phyloP scores from a whole-genome alignment of 2,888 invertebrate species.

The Apocheima hispidaria region DNA sequence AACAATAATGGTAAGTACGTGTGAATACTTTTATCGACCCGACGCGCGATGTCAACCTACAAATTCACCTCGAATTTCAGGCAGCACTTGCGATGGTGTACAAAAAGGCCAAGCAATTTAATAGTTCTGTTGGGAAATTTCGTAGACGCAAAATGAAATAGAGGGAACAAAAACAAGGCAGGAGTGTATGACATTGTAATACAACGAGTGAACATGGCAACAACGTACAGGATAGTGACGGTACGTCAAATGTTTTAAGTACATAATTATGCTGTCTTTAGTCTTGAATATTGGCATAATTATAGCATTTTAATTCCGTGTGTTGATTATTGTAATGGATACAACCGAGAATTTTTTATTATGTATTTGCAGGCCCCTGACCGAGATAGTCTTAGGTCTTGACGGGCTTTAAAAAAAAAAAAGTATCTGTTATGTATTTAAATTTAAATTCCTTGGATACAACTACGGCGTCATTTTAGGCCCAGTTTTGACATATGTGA shows the following conservation, averaged over 20 bases:
- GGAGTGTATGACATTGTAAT: constrained; percentile 51
- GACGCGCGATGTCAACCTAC: constrained; percentile 26
- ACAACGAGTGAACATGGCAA: constrained; percentile 48
- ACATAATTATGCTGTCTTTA: no score
- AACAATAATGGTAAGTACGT: constrained; percentile 7
- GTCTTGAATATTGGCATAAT: background rate
- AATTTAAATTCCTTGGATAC: no score
- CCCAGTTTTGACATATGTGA: no score
- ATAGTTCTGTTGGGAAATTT: constrained; percentile 55
- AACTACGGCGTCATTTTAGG: no score
- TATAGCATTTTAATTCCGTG: no score
- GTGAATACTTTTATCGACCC: constrained; percentile 17
- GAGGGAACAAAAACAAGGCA: constrained; percentile 45
- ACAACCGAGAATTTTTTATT: no score
- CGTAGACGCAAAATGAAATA: constrained; percentile 50
- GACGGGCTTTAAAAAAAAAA: no score
- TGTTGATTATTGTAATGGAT: no score
- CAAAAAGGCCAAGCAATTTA: constrained; percentile 46
- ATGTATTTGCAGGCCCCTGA: no score
- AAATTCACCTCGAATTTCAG: constrained; percentile 42
- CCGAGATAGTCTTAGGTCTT: no score
- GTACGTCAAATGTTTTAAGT: background rate
- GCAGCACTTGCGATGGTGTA: constrained; percentile 44
- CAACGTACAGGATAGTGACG: constrained; percentile 5
- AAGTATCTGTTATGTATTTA: no score